phyloP scores from a whole-genome alignment of 2,113 vertebrate genomes.

The Xyrauchen texanus region DNA sequence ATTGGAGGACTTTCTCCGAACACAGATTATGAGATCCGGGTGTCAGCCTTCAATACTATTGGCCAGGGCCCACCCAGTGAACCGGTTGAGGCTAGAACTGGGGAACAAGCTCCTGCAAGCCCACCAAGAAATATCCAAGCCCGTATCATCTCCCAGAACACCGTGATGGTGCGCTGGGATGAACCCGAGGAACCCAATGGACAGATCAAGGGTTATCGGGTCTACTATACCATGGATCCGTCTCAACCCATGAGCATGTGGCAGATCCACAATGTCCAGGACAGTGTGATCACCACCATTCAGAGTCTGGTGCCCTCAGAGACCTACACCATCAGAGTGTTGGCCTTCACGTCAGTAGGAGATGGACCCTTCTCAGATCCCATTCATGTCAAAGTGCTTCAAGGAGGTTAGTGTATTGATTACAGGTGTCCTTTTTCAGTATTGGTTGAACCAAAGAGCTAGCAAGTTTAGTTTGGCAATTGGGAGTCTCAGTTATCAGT shows the following conservation, averaged over 20 bases:
- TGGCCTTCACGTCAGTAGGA: conserved; percentile 96
- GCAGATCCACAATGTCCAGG: conserved; percentile 96
- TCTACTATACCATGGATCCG: conserved; percentile 96
- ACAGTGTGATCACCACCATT: conserved; percentile 93
- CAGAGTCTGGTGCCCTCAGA: conserved; percentile 88
- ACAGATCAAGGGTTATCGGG: conserved; percentile 91
- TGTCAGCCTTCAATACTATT: conserved; percentile 94
- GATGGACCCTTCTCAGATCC: conserved; percentile 95
- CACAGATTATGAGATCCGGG: conserved; percentile 96
- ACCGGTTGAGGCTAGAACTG: conserved; percentile 89
- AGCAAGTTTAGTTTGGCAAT: background rate
- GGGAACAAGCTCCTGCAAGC: conserved; percentile 94
- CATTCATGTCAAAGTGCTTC: conserved; percentile 94
- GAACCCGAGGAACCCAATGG: conserved; percentile 97
- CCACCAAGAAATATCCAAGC: conserved; percentile 92
- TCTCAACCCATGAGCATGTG: conserved; percentile 87
- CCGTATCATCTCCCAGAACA: conserved; percentile 89
- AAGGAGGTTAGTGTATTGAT: conserved; percentile 82
- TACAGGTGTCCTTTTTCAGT: background rate
- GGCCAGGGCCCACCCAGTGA: conserved; percentile 96
- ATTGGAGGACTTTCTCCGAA: conserved; percentile 97
- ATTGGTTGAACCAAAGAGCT: background rate
- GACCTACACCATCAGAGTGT: conserved; percentile 91
- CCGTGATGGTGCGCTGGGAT: conserved; percentile 98
- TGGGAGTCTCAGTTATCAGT: background rate